Conservation (phyloP, 2,888 invertebrate species). For the Drosophila melanosoma region DNA sequence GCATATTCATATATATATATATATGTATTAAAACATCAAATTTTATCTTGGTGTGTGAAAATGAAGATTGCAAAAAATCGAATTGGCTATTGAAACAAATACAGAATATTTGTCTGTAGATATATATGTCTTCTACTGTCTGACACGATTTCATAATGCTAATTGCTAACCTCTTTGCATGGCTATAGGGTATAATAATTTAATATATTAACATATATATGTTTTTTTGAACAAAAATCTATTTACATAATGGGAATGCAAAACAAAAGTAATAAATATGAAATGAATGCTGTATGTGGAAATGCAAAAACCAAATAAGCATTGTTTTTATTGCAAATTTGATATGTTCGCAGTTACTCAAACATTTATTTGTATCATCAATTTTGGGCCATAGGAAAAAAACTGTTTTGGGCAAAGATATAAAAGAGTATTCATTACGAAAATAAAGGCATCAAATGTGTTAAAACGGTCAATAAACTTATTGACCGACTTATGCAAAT, state of each 20-base stretch:
- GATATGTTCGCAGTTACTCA: slow-evolving; percentile 46
- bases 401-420: slow-evolving; percentile 20
- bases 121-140: neutral
- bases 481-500: slow-evolving; percentile 70
- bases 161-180: neutral
- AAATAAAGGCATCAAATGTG: slow-evolving; percentile 52
- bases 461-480: slow-evolving; percentile 77
- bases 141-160: neutral
- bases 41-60: neutral
- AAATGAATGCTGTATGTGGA: slow-evolving; percentile 18
- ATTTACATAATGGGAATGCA: slow-evolving; percentile 41
- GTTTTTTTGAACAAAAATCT: slow-evolving; percentile 18
- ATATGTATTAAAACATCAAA: neutral
- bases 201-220: neutral
- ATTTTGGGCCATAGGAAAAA: slow-evolving; percentile 43
- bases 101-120: neutral
- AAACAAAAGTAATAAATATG: slow-evolving; percentile 29
- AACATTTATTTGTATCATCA: slow-evolving; percentile 57
- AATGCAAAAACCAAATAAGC: slow-evolving; percentile 25
- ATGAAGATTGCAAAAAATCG: neutral
- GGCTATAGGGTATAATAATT: neutral
- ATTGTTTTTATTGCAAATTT: slow-evolving; percentile 60
- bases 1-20: neutral
- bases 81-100: neutral
- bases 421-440: slow-evolving; percentile 50